A percentile compares a stretch with the other conserved stretches of the same genome.
These are phyloP conservation scores for Drosophila athabasca DNA, from an alignment of 1,140 invertebrate genomes.

Conservation along the genomic window DNA sequence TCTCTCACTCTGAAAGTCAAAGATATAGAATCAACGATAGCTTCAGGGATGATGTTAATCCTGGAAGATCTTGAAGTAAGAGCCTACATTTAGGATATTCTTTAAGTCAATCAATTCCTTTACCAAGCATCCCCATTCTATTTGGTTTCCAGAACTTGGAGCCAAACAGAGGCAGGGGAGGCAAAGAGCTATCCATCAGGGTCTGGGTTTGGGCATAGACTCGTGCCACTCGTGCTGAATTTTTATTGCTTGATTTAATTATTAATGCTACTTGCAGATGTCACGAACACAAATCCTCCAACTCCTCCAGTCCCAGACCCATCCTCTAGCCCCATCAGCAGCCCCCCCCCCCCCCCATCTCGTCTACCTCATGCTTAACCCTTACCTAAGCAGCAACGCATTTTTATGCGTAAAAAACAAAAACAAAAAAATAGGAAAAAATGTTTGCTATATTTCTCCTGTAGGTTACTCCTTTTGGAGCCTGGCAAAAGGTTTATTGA, in stretches of 20 bases:
- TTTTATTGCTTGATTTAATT: slow-evolving; percentile 82
- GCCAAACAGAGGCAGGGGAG: background rate
- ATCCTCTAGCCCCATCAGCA: background rate
- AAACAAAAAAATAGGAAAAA: slow-evolving; percentile 32
- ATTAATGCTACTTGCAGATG: slow-evolving; percentile 81
- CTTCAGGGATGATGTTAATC: too few relatives aligned
- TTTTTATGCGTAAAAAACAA: slow-evolving; percentile 70
- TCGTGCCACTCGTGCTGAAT: slow-evolving; percentile 72
- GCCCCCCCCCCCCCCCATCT: slow-evolving; percentile 9
- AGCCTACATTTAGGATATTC: background rate
- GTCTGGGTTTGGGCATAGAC: slow-evolving; percentile 25
- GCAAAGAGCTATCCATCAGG: slow-evolving; percentile 23
- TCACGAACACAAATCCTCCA: slow-evolving; percentile 63
- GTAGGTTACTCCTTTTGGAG: background rate
- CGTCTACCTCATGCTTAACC: slow-evolving; percentile 64
- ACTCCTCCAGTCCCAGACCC: slow-evolving; percentile 5
- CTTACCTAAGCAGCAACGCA: slow-evolving; percentile 57
- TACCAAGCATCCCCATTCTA: slow-evolving; percentile 4
- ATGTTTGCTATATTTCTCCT: slow-evolving; percentile 21
- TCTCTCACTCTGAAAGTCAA: too few relatives aligned
- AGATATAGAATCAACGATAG: too few relatives aligned
- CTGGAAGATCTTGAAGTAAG: too few relatives aligned
- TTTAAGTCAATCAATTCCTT: slow-evolving; percentile 14
- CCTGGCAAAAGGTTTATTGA: slow-evolving; percentile 58
- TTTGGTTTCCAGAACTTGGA: background rate